Conservation (phyloP, 2,113 vertebrate genomes). For the Syngnathus scovelli region DNA sequence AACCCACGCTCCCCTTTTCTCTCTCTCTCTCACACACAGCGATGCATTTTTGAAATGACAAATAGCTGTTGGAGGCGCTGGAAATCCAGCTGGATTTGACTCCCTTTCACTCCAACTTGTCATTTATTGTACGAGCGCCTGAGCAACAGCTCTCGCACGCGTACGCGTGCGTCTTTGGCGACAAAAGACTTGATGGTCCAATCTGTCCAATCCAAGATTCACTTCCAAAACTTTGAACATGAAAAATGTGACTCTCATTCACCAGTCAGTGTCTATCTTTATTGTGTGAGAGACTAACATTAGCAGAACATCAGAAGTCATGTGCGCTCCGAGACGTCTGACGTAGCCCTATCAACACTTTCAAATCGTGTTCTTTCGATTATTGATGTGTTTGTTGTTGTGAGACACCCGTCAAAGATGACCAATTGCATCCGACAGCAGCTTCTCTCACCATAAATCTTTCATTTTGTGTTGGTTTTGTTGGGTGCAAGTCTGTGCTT, state of each 20-base stretch:
- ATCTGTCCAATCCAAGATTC: constrained; percentile 44
- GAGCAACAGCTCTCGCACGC: too few relatives aligned
- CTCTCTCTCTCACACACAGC: background rate
- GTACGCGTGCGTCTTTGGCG: constrained; percentile 26
- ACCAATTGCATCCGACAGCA: constrained; percentile 46
- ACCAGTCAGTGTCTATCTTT: background rate
- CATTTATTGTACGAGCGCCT: constrained; percentile 3
- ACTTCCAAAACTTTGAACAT: constrained; percentile 21
- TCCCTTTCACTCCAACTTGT: constrained; percentile 37
- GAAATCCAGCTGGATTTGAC: constrained; percentile 42
- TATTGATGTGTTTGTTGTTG: too few relatives aligned
- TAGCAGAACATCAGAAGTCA: too few relatives aligned
- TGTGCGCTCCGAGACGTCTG: too few relatives aligned
- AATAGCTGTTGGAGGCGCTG: constrained; percentile 33
- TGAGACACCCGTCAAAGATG: constrained; percentile 31
- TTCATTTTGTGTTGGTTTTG: constrained; percentile 28
- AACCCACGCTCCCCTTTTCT: background rate
- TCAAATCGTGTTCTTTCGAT: too few relatives aligned
- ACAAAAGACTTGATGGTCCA: constrained; percentile 35
- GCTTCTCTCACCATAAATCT: constrained; percentile 52
- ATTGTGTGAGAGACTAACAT: too few relatives aligned
- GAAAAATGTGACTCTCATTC: constrained; percentile 1
- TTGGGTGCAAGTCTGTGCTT: background rate
- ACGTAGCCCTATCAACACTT: too few relatives aligned
- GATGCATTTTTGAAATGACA: constrained; percentile 13